Evolutionary conservation across 2,888 invertebrate genomes (phyloP).

Genomic region (Cantharis lateralis): DNA sequence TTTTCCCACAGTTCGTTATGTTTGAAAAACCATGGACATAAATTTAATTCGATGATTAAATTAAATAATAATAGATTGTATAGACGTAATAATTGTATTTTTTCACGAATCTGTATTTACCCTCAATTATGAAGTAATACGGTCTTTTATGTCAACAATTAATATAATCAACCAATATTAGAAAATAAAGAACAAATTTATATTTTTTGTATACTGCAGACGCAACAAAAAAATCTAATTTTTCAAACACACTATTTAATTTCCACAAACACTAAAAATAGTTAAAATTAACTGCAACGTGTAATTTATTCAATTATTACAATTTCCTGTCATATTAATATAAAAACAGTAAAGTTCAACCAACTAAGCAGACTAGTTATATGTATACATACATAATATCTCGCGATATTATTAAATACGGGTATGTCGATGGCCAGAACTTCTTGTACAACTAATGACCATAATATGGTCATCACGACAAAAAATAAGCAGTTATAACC

Average conservation of each 20-base stretch:
- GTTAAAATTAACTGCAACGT: background rate
- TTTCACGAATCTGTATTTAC: background rate
- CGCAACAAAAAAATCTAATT: background rate
- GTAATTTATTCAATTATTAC: conserved; percentile 23
- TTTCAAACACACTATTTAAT: background rate
- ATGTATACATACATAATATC: background rate
- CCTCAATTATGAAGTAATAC: background rate
- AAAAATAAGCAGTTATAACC: background rate
- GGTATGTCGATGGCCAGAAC: background rate
- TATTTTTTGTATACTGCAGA: background rate
- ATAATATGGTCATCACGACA: background rate
- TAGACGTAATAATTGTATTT: background rate
- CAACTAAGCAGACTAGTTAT: conserved; percentile 3
- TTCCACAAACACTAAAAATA: background rate
- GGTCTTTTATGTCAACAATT: background rate
- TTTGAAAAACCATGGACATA: background rate
- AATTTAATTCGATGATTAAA: background rate
- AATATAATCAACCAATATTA: background rate
- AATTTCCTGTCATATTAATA: conserved; percentile 25
- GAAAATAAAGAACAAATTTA: background rate
- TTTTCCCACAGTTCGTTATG: background rate
- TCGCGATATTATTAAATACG: conserved; percentile 7
- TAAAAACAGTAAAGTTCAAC: conserved; percentile 23
- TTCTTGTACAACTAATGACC: background rate
- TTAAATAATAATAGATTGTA: background rate